These are phyloP conservation scores for Aplysina aerophoba DNA, from an alignment of 37 sponge, comb jelly and placozoan genomes.

Conservation along the genomic window DNA sequence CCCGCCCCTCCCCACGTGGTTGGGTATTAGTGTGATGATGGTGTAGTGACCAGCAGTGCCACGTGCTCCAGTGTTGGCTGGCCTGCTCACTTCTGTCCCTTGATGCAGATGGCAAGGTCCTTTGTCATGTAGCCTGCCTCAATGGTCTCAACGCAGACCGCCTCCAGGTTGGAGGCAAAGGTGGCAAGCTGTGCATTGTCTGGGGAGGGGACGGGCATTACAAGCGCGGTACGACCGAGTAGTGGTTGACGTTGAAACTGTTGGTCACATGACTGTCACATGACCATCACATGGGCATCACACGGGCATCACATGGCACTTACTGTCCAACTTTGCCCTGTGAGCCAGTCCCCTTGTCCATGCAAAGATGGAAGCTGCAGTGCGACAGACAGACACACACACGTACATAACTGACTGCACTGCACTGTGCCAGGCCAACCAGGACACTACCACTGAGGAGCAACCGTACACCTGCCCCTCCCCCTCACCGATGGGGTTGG, in stretches of 20 bases:
- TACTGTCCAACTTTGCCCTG: slow-evolving; percentile 89
- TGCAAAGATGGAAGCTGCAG: slow-evolving; percentile 93
- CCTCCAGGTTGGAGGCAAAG: slow-evolving; percentile 76
- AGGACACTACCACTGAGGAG: too few relatives aligned
- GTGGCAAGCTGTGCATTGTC: slow-evolving; percentile 64
- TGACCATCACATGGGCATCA: background rate
- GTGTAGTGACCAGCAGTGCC: too few relatives aligned
- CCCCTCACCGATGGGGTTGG: slow-evolving; percentile 88
- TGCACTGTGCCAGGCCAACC: too few relatives aligned
- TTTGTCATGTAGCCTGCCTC: slow-evolving; percentile 96
- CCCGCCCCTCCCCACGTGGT: too few relatives aligned
- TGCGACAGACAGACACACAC: background rate
- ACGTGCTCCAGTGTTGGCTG: too few relatives aligned
- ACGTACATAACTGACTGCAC: too few relatives aligned
- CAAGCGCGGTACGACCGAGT: background rate
- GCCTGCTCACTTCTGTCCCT: slow-evolving; percentile 44
- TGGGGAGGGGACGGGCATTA: background rate
- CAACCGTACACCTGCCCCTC: background rate
- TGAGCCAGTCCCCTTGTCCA: slow-evolving; percentile 93
- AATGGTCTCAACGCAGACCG: slow-evolving; percentile 90
- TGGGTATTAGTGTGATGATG: too few relatives aligned
- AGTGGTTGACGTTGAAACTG: background rate
- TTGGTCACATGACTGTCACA: too few relatives aligned
- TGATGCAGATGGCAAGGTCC: slow-evolving; percentile 90
- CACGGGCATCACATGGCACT: slow-evolving; percentile 12